Evolutionary conservation across 2,888 invertebrate species (phyloP).

Genomic region (Acrobasis consociella): DNA sequence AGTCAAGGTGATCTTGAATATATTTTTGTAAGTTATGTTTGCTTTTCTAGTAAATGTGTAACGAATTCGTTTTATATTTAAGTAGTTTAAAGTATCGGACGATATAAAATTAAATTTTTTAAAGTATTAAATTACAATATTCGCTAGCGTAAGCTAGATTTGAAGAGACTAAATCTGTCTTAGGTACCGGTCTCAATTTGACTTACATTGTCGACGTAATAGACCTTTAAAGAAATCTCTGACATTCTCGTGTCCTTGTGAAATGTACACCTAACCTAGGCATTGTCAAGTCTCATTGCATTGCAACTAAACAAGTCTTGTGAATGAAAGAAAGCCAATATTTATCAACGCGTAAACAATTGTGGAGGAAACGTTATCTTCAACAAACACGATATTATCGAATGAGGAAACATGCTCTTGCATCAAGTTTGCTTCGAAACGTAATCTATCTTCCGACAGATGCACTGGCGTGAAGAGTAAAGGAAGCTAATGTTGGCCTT

Average conservation of each 20-base stretch:
- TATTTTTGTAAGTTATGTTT: not conserved
- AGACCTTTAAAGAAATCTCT: too few species aligned
- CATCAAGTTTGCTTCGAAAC: not conserved
- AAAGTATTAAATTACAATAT: not conserved
- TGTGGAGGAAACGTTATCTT: conserved; percentile 6
- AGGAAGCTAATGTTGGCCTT: not conserved
- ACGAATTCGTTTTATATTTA: not conserved
- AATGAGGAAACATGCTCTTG: conserved; percentile 16
- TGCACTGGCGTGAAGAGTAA: conserved; percentile 7
- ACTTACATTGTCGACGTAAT: too few species aligned
- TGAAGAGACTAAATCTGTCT: too few species aligned
- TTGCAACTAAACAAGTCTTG: not conserved
- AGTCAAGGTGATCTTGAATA: not conserved
- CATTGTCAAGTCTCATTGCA: too few species aligned
- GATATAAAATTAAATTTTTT: not conserved
- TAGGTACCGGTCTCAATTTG: too few species aligned
- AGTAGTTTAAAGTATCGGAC: not conserved
- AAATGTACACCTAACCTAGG: too few species aligned
- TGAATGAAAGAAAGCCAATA: conserved; percentile 11
- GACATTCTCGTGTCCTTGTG: too few species aligned
- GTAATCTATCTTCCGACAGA: conserved; percentile 12
- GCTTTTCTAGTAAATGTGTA: not conserved
- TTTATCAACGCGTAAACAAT: conserved; percentile 5
- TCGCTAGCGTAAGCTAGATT: too few species aligned
- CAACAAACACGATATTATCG: conserved; percentile 17